Evolutionary conservation across 2,797 vertebrate species (phyloP), one percentile per base, ranked within the genome.

Genomic region (Microctenopoma steveboyesi): DNA sequence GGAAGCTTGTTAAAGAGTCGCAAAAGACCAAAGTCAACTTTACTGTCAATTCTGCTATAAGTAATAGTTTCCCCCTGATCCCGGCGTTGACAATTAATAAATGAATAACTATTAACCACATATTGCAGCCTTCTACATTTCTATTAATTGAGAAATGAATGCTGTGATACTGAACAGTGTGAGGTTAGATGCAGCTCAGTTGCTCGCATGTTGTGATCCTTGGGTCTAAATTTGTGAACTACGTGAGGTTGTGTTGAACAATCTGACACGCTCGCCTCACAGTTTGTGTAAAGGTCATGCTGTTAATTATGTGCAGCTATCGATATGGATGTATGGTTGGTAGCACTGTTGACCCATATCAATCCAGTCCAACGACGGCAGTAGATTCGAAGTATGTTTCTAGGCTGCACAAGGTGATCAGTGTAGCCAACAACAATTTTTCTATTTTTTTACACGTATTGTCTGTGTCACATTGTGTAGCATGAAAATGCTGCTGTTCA

Each of bases 161-260:
- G 84, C 80, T 67, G 81, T 14, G 67, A 60, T 76, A 61, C 76
- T 14, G 66, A 73, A 68, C 54, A 25, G 25, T 7, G 45, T 63
- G 28, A 4, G 70, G 45, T 63, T 28, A 5, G 68, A 55, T 40
- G 62, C 68, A 47, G 66, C 65, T 46, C 72, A 57, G 68, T 76
- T 67, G 61, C 50, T 61, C 46, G 66, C 54, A 60, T 64, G 74
- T 25, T 74, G 22, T 22, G 66, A 48, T 82, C 87, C 89, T 89
- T 85, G 85, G 85, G 87, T 72, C 68, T 70, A 69, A 83, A 74
- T 86, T 84, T 83, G 3, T 65, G 70, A 86, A 74, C 82, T 71
- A 86, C 87, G 79, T 89, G 87, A 85, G 84, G 84, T 70, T 81
- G 64, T 73, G 82, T 82, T 86, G 82, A 90, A 76, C 82, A 86